Conservation (phyloP, 2,888 invertebrate genomes). For the Stenichneumon culpator region DNA sequence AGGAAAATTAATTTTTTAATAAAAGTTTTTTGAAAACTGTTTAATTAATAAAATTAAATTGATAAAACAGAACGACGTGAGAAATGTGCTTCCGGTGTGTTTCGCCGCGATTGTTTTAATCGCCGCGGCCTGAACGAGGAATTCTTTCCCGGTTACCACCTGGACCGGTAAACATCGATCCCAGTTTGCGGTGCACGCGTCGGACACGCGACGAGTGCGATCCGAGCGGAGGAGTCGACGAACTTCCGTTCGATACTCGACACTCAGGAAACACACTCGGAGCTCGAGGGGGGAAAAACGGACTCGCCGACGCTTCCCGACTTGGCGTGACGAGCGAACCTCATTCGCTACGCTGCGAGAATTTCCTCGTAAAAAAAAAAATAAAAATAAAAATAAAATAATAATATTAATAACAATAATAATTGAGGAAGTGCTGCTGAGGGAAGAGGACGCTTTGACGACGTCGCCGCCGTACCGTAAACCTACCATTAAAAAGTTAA, state of each 20-base stretch:
- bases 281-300: slow-evolving; percentile 14
- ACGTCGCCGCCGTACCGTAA: slow-evolving; percentile 20
- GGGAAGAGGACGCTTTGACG: slow-evolving; percentile 60
- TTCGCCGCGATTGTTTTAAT: background rate
- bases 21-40: too few relatives aligned
- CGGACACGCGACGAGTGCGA: slow-evolving; percentile 53
- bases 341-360: background rate
- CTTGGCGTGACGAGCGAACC: slow-evolving; percentile 63
- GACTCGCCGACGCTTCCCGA: slow-evolving; percentile 11
- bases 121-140: background rate
- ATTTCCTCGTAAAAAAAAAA: background rate
- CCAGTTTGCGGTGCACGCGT: slow-evolving; percentile 42
- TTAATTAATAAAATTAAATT: too few relatives aligned
- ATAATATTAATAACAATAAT: background rate
- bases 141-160: background rate
- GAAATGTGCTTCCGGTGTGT: too few relatives aligned
- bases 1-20: background rate
- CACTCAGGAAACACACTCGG: slow-evolving; percentile 50
- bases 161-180: slow-evolving; percentile 11
- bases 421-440: slow-evolving; percentile 16
- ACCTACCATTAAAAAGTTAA: slow-evolving; percentile 6
- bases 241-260: too few relatives aligned
- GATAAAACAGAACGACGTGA: too few relatives aligned
- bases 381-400: too few relatives aligned
- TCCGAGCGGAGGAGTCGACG: slow-evolving; percentile 26